Percentiles rank a stretch among this genome's conserved stretches.
These are phyloP conservation scores for Addax nasomaculatus DNA, from an alignment of 2,113 vertebrate genomes.

Conservation along the genomic window DNA sequence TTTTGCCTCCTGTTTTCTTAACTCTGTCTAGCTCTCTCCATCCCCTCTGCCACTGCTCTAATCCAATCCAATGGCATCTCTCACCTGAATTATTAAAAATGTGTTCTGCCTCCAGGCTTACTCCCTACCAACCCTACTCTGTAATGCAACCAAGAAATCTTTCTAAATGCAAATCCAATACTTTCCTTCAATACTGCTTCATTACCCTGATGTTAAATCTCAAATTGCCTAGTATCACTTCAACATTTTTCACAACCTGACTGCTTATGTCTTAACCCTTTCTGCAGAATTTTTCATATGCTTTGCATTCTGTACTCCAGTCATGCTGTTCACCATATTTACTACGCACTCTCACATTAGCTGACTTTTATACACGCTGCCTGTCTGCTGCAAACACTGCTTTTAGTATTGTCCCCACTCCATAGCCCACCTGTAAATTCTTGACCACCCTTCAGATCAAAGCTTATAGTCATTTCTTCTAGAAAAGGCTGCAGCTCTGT, in stretches of 20 bases:
- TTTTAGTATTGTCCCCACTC: not conserved
- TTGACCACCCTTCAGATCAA: not conserved
- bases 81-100: not conserved
- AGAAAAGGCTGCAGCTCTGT: not conserved
- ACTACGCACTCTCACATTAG: not conserved
- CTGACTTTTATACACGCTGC: not conserved
- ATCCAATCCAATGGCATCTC: not conserved
- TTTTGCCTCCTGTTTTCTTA: not conserved
- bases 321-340: not conserved
- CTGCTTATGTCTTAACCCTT: not conserved
- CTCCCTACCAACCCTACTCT: not conserved
- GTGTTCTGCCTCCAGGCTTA: not conserved
- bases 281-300: not conserved
- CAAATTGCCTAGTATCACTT: not conserved
- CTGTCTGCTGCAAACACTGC: not conserved
- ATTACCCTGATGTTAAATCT: not conserved
- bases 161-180: conserved; percentile 11
- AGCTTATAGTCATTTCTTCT: not conserved
- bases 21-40: not conserved
- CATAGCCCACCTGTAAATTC: not conserved
- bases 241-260: not conserved
- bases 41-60: not conserved
- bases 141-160: not conserved
- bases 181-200: not conserved
- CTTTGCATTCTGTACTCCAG: not conserved